Evolutionary conservation across 2,888 invertebrate genomes (phyloP).

Genomic region (Ophion costatus): DNA sequence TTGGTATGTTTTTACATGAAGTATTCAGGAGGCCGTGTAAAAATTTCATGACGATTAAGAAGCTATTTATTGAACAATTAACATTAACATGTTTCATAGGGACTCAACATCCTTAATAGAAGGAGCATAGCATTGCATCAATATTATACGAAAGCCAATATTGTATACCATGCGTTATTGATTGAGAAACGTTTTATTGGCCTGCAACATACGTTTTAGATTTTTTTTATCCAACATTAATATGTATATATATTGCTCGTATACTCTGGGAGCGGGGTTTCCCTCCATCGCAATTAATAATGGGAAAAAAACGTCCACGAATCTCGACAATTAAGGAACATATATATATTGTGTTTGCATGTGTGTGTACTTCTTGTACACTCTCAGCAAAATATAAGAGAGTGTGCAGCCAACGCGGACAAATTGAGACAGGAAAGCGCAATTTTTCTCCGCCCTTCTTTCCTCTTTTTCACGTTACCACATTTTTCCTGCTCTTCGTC

Average conservation of each 20-base stretch:
- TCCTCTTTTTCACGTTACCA: constrained; percentile 27
- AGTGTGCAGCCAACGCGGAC: constrained; percentile 35
- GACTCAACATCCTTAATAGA: no score
- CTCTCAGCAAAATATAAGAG: background rate
- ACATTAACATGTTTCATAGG: no score
- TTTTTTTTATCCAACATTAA: no score
- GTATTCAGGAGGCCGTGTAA: no score
- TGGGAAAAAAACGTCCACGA: constrained; percentile 54
- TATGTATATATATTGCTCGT: constrained; percentile 12
- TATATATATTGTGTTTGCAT: background rate
- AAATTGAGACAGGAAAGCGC: constrained; percentile 60
- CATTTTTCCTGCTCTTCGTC: constrained; percentile 34
- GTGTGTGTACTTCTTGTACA: background rate
- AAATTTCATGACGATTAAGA: no score
- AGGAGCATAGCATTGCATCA: no score
- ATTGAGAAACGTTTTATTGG: no score
- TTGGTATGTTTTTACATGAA: no score
- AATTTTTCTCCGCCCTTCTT: constrained; percentile 54
- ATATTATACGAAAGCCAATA: no score
- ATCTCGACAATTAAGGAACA: constrained; percentile 14
- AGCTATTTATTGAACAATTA: no score
- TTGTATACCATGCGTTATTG: no score
- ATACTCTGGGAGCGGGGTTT: constrained; percentile 23
- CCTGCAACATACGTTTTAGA: no score
- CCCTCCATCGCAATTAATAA: constrained; percentile 62